Evolutionary conservation across 2,113 vertebrate genomes (phyloP).

Genomic region (Petrocephalus zakoni): DNA sequence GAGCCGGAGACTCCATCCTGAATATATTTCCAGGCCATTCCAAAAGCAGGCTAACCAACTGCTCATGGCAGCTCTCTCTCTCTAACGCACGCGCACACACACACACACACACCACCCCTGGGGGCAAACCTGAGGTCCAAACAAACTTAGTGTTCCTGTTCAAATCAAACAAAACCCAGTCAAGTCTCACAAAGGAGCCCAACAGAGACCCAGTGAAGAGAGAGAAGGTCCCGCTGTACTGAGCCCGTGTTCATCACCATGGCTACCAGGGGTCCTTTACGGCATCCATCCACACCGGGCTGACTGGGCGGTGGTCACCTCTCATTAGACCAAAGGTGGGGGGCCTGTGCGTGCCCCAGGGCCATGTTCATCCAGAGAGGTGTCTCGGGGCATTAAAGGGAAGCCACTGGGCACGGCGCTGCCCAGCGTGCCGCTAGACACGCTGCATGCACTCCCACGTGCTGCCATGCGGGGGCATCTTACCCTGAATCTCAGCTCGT

Average conservation of each 20-base stretch:
- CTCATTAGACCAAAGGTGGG: not conserved
- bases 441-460: not conserved
- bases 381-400: not conserved
- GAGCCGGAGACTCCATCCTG: too few species aligned
- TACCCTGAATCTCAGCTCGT: not conserved
- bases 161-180: conserved; percentile 2
- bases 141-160: conserved; percentile 20
- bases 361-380: not conserved
- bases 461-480: not conserved
- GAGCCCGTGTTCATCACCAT: not conserved
- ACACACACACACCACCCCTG: not conserved
- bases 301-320: not conserved
- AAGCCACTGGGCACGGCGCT: not conserved
- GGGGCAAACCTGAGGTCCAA: not conserved
- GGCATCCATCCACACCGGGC: not conserved
- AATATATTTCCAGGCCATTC: not conserved
- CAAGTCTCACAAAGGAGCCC: not conserved
- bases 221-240: not conserved
- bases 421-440: not conserved
- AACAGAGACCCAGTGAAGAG: not conserved
- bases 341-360: not conserved
- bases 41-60: not conserved
- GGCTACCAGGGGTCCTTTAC: not conserved
- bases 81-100: too few species aligned
- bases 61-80: not conserved